Conservation (phyloP, 2,888 invertebrate species). For the Pheosia gnoma region DNA sequence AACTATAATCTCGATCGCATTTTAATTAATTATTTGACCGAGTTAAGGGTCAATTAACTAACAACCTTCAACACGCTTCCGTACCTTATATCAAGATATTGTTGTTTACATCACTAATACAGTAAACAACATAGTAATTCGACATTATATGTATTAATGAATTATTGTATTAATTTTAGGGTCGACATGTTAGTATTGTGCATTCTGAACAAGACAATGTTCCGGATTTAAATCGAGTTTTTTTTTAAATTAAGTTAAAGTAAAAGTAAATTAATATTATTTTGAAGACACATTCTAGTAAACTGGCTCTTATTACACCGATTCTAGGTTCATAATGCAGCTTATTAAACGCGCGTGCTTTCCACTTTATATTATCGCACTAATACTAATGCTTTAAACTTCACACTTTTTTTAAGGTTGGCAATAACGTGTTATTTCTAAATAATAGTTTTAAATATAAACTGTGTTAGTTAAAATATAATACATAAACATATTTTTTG, state of each 20-base stretch:
- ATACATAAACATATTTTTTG: too few relatives aligned
- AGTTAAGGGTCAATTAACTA: slow-evolving; percentile 28
- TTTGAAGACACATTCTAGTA: too few relatives aligned
- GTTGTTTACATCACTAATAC: neutral
- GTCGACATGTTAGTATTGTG: neutral
- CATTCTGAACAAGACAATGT: neutral
- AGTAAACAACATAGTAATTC: slow-evolving; percentile 6
- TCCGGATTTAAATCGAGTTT: neutral
- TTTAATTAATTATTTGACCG: slow-evolving; percentile 29
- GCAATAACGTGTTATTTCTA: too few relatives aligned
- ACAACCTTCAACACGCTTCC: slow-evolving; percentile 35
- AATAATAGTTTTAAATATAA: too few relatives aligned
- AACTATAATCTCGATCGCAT: slow-evolving; percentile 12
- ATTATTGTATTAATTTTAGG: too few relatives aligned
- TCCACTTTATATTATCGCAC: too few relatives aligned
- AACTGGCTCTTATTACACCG: too few relatives aligned
- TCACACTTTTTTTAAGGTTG: too few relatives aligned
- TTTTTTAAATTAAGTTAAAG: slow-evolving; percentile 3
- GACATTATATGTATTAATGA: neutral
- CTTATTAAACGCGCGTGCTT: too few relatives aligned
- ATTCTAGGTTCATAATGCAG: too few relatives aligned
- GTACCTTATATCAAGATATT: slow-evolving; percentile 11
- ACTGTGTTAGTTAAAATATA: too few relatives aligned
- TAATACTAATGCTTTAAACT: too few relatives aligned
- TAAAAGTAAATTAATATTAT: slow-evolving; percentile 11